phyloP scores from a whole-genome alignment of 2,797 vertebrate genomes.

The Monodelphis domestica region DNA sequence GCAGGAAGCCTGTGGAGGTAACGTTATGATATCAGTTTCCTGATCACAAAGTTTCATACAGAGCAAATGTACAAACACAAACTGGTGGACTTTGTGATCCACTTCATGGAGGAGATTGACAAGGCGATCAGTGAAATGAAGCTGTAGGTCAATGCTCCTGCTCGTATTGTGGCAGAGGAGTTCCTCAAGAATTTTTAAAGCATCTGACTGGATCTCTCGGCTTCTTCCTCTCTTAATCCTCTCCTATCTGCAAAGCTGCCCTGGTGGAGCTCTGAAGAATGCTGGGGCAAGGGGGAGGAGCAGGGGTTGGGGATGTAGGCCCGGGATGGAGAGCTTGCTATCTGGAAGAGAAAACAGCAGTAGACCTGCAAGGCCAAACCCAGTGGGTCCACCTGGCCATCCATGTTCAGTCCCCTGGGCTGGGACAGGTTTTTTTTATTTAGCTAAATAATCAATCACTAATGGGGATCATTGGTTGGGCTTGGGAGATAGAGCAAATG shows the following conservation, averaged over 20 bases:
- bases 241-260: conserved; percentile 76
- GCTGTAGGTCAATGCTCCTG: too few relatives aligned
- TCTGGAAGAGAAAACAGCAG: conserved; percentile 75
- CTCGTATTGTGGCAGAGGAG: too few relatives aligned
- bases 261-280: conserved; percentile 64
- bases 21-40: too few relatives aligned
- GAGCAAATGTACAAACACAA: too few relatives aligned
- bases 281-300: conserved; percentile 21
- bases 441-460: not conserved
- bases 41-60: too few relatives aligned
- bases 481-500: not conserved
- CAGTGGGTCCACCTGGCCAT: conserved; percentile 76
- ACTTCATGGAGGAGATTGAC: too few relatives aligned
- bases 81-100: too few relatives aligned
- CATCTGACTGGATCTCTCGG: conserved; percentile 74
- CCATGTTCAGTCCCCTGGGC: conserved; percentile 79
- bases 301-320: conserved; percentile 57
- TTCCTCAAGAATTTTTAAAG: too few relatives aligned
- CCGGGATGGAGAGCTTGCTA: conserved; percentile 77
- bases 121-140: too few relatives aligned
- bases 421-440: conserved; percentile 80
- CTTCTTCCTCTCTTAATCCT: conserved; percentile 77
- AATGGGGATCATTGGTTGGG: not conserved
- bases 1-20: too few relatives aligned
- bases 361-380: conserved; percentile 72